Conservation (phyloP, 2,888 invertebrate genomes). For the Hipparchia semele region DNA sequence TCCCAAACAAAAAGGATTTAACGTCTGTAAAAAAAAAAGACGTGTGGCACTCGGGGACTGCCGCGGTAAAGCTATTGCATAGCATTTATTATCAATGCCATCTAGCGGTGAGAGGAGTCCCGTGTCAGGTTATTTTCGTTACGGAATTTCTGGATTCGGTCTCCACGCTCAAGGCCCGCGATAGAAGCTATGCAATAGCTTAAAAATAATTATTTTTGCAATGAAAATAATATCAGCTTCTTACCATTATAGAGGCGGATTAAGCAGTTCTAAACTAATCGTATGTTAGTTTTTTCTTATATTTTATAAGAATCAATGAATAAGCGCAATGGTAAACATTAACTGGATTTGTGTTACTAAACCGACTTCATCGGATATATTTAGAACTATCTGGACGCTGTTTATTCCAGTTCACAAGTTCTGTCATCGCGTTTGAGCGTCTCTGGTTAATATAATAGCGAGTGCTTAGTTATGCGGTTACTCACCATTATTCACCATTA, state of each 20-base stretch:
- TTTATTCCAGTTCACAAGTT: slow-evolving; percentile 38
- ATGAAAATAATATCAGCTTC: background rate
- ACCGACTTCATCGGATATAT: slow-evolving; percentile 30
- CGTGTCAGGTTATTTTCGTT: too few species aligned
- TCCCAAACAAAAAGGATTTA: too few species aligned
- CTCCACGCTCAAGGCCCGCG: too few species aligned
- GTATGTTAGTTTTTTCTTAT: slow-evolving; percentile 23
- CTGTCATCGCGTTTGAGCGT: slow-evolving; percentile 52
- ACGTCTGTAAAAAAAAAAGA: too few species aligned
- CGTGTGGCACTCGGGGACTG: too few species aligned
- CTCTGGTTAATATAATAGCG: slow-evolving; percentile 54
- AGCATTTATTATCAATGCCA: too few species aligned
- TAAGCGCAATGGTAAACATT: slow-evolving; percentile 31
- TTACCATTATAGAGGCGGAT: background rate
- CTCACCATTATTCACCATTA: slow-evolving; percentile 54
- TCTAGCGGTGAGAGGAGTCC: too few species aligned
- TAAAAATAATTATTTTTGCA: too few species aligned
- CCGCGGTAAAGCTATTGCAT: too few species aligned
- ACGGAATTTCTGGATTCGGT: too few species aligned
- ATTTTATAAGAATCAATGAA: slow-evolving; percentile 23
- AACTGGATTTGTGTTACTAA: slow-evolving; percentile 30
- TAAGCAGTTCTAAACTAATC: background rate
- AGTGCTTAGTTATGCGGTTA: slow-evolving; percentile 29
- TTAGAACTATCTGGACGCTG: slow-evolving; percentile 34
- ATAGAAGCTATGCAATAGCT: too few species aligned